Evolutionary conservation across 2,113 vertebrate genomes (phyloP).

Genomic region (Xiphorhynchus elegans): DNA sequence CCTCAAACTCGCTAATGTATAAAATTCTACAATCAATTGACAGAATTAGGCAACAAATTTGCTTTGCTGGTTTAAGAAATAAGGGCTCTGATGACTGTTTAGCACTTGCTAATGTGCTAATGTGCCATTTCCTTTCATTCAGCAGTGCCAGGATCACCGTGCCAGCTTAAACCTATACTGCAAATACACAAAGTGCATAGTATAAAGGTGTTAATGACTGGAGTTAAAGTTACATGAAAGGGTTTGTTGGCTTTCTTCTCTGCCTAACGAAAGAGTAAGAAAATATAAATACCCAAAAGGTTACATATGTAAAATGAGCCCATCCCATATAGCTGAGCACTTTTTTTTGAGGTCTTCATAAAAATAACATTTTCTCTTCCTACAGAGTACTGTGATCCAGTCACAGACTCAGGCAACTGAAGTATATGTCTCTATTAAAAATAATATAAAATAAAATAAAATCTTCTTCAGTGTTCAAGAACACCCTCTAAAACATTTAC

Average conservation of each 20-base stretch:
- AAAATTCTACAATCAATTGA: not conserved
- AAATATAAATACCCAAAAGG: not conserved
- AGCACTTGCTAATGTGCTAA: not conserved
- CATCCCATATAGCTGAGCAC: not conserved
- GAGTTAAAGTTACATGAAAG: not conserved
- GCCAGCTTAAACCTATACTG: not conserved
- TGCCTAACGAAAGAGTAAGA: not conserved
- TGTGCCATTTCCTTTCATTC: not conserved
- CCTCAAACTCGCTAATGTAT: not conserved
- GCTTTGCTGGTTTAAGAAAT: not conserved
- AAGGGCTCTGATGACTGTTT: not conserved
- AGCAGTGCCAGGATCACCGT: not conserved
- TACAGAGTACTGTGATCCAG: not conserved
- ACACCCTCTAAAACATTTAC: slow-evolving; percentile 10
- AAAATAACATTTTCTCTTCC: not conserved
- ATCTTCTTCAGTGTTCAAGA: slow-evolving; percentile 18
- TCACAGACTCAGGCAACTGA: not conserved
- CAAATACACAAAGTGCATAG: not conserved
- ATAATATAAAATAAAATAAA: not conserved
- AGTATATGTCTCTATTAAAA: not conserved
- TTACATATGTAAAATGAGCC: not conserved
- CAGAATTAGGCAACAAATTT: not conserved
- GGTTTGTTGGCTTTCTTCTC: not conserved
- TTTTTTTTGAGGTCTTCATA: not conserved
- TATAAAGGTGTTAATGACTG: not conserved